Base-by-base conservation (phyloP, 2,888 invertebrate genomes). In the Andrena trimmerana region DNA sequence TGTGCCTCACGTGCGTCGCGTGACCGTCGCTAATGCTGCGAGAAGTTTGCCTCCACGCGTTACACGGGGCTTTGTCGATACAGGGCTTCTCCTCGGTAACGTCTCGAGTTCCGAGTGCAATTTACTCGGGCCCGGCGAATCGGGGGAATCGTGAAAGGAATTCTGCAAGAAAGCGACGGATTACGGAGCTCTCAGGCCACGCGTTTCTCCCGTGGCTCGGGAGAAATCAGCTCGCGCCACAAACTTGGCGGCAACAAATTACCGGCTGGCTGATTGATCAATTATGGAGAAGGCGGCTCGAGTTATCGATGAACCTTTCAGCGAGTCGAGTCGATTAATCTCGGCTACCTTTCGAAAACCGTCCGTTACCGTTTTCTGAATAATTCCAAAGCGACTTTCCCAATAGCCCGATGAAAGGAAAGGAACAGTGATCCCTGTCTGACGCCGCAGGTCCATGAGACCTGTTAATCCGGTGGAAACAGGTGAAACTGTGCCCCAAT, bases 391-490 rank as follows among this genome's bases (percentile, higher is more conserved):
- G 42, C 42, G 13, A 42, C 16, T 42, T 42, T 42, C 42, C 42
- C 42, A 42, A 42, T 42, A 16, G 16, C 16, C 16, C 4, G 42
- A 42, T 16, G 42, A 42, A 42, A 42, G 42, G 42, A 42, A 42
- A 42, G 42, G 16, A 1, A 5, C 42, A 42, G 16, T 0, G 42
- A 1, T 16, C 16, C 16, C 42, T 5, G 42, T 16, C 42, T 4
- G 42, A 42, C 0, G 10, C 13, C 16, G 10, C 50, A 42, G 48
- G 54, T 33, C n/a, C 50, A 1, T n/a, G 31, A 60, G 60, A 80
- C 80, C 80, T 79, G 80, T 80, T 80, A 79, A 71, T 71, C 79
- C 80, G 29, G 3, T 13, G 71, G 52, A 80, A 80, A 67, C 80
- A 81, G 71, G 72, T 81, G 80, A 80, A 72, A 72, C 66, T 42